Evolutionary conservation across 2,113 vertebrate genomes (phyloP).

Genomic region (Taurulus bubalis): DNA sequence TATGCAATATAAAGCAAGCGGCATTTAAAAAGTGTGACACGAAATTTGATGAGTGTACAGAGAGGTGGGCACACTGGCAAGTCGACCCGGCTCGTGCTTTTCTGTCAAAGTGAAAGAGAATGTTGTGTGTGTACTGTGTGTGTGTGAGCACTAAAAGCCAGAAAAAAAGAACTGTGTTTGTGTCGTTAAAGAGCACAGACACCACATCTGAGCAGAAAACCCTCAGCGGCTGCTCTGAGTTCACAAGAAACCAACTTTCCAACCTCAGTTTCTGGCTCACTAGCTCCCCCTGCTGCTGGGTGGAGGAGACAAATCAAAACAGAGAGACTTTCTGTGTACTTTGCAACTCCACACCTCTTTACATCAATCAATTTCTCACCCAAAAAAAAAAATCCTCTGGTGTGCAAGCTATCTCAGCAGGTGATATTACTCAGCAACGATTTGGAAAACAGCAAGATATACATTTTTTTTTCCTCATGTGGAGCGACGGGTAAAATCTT

Average conservation of each 20-base stretch:
- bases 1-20: constrained; percentile 49
- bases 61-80: constrained; percentile 17
- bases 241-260: constrained; percentile 35
- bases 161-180: constrained; percentile 38
- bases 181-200: constrained; percentile 57
- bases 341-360: constrained; percentile 20
- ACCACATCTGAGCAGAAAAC: constrained; percentile 55
- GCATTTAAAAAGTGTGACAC: constrained; percentile 48
- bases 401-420: constrained; percentile 50
- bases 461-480: neutral
- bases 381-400: constrained; percentile 26
- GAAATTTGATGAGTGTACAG: constrained; percentile 17
- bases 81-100: constrained; percentile 15
- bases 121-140: constrained; percentile 18
- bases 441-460: constrained; percentile 39
- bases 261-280: constrained; percentile 70
- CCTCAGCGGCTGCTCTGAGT: constrained; percentile 36
- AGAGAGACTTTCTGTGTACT: neutral
- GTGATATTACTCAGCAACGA: constrained; percentile 37
- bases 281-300: constrained; percentile 80
- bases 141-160: no score
- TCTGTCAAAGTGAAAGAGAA: constrained; percentile 33
- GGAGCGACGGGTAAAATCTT: constrained; percentile 25
- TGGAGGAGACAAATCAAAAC: neutral
- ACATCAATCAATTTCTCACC: constrained; percentile 40